Conservation (phyloP, 2,888 invertebrate species). For the Drosophila phalerata region DNA sequence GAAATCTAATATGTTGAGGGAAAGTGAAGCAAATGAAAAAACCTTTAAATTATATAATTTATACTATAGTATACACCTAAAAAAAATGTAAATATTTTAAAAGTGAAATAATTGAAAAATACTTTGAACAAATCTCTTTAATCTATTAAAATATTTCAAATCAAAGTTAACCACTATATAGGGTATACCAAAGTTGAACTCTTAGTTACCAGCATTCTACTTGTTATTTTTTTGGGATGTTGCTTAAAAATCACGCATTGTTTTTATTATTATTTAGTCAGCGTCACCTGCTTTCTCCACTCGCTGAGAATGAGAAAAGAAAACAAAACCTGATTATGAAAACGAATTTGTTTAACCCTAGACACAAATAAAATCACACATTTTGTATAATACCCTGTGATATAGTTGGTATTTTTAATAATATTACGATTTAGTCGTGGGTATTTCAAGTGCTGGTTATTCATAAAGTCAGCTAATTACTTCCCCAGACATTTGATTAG, state of each 20-base stretch:
- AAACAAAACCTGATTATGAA: slow-evolving; percentile 52
- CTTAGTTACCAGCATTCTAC: not conserved
- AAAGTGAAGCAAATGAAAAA: not conserved
- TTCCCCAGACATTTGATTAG: slow-evolving; percentile 29
- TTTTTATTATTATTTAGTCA: slow-evolving; percentile 32
- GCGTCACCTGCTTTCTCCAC: slow-evolving; percentile 62
- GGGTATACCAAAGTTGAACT: slow-evolving; percentile 15
- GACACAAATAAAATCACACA: slow-evolving; percentile 32
- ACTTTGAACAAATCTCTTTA: not conserved
- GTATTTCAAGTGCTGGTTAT: not conserved
- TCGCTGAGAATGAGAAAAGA: slow-evolving; percentile 66
- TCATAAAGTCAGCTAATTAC: slow-evolving; percentile 18
- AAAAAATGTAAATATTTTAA: too few species aligned
- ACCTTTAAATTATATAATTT: too few species aligned
- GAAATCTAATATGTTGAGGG: not conserved
- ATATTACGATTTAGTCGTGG: not conserved
- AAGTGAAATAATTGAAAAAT: not conserved
- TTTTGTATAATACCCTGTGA: not conserved
- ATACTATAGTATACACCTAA: too few species aligned
- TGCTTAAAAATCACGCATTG: slow-evolving; percentile 39
- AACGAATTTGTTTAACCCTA: slow-evolving; percentile 33
- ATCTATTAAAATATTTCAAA: not conserved
- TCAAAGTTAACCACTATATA: not conserved
- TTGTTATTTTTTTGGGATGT: not conserved
- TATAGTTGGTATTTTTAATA: slow-evolving; percentile 7